Conservation (phyloP, 1,140 invertebrate species). For the Drosophila kanapiae region DNA sequence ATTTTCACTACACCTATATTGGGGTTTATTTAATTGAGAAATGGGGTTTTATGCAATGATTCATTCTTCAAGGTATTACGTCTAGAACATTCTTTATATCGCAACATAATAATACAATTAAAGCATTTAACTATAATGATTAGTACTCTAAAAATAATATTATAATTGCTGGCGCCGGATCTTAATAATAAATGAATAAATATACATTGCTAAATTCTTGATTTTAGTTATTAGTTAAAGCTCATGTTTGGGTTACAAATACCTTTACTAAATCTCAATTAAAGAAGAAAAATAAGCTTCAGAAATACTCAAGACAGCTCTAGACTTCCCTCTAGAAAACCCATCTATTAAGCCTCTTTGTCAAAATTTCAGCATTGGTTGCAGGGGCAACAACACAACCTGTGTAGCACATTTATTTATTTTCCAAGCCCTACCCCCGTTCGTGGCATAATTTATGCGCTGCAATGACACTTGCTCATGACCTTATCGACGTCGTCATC, state of each 20-base stretch:
- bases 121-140: too few species aligned
- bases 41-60: background rate
- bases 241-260: too few species aligned
- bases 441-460: conserved; percentile 72
- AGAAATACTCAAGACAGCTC: background rate
- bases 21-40: background rate
- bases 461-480: conserved; percentile 82
- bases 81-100: background rate
- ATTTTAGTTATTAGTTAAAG: too few species aligned
- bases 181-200: too few species aligned
- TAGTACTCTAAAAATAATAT: too few species aligned
- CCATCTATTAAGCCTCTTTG: conserved; percentile 22
- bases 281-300: background rate
- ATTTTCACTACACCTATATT: conserved; percentile 11
- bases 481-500: conserved; percentile 73
- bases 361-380: conserved; percentile 16
- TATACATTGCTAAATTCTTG: too few species aligned
- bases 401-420: conserved; percentile 53
- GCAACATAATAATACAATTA: too few species aligned
- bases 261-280: background rate
- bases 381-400: conserved; percentile 31
- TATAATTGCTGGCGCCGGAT: too few species aligned
- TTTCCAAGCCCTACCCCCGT: conserved; percentile 29
- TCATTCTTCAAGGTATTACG: background rate
- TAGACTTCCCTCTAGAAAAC: background rate